phyloP scores from a whole-genome alignment of 2,888 invertebrate genomes.

The Leptogaster cylindrica region DNA sequence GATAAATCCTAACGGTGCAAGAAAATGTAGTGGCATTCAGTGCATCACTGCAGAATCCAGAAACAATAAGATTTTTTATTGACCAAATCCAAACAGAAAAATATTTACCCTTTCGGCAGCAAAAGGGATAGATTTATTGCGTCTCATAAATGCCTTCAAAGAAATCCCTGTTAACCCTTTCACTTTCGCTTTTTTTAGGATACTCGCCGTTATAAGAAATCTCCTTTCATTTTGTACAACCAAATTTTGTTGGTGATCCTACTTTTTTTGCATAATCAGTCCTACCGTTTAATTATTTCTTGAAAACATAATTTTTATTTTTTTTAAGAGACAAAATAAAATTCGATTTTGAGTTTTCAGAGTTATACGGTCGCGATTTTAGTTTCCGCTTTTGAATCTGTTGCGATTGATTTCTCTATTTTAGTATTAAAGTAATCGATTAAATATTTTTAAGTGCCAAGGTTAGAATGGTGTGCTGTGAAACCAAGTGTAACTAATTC shows the following conservation, averaged over 20 bases:
- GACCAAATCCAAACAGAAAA: conserved; percentile 25
- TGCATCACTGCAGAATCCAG: conserved; percentile 8
- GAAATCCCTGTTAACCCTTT: conserved; percentile 9
- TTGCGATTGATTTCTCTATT: too few species aligned
- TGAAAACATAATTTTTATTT: too few species aligned
- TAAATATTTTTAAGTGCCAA: too few species aligned
- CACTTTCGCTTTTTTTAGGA: conserved; percentile 29
- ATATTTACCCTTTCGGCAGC: conserved; percentile 33
- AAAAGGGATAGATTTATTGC: conserved; percentile 30
- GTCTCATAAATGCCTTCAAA: conserved; percentile 12
- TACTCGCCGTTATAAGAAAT: neutral
- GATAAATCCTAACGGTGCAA: conserved; percentile 18
- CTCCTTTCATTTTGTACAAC: neutral
- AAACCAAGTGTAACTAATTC: too few species aligned
- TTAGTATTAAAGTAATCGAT: too few species aligned
- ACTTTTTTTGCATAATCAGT: conserved; percentile 24
- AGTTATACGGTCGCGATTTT: too few species aligned
- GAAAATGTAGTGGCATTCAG: conserved; percentile 1
- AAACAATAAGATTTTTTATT: conserved; percentile 22
- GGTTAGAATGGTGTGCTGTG: too few species aligned
- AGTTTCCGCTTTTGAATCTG: too few species aligned
- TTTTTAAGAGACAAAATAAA: too few species aligned
- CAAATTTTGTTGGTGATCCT: conserved; percentile 23
- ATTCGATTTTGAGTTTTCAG: too few species aligned
- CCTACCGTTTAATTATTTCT: neutral